Percentiles rank a stretch among this genome's conserved stretches.
Evolutionary conservation across 2,888 invertebrate genomes (phyloP).

Genomic region (Phengaris alcon): DNA sequence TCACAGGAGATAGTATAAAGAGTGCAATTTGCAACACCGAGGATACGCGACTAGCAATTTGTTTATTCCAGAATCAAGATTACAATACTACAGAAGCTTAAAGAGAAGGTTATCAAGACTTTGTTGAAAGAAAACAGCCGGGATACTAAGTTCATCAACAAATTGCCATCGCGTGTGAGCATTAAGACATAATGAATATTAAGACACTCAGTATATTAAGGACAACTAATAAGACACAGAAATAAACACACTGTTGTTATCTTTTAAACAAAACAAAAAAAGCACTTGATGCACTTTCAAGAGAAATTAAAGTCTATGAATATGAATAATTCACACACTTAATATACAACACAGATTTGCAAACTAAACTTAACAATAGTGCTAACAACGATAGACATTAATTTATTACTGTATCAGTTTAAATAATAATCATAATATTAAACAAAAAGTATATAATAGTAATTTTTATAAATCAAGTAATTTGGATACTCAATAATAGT

Average conservation of each 20-base stretch:
- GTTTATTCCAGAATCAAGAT: conserved; percentile 26
- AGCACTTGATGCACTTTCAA: conserved; percentile 64
- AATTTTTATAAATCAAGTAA: conserved; percentile 25
- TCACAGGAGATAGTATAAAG: conserved; percentile 77
- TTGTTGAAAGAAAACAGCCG: not conserved
- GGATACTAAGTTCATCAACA: conserved; percentile 37
- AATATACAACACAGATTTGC: conserved; percentile 75
- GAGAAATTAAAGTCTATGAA: conserved; percentile 53
- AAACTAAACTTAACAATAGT: conserved; percentile 70
- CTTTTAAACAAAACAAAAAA: conserved; percentile 52
- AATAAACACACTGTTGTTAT: conserved; percentile 58
- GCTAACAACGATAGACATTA: conserved; percentile 50
- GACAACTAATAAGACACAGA: conserved; percentile 75
- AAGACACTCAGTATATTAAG: conserved; percentile 69
- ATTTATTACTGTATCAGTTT: conserved; percentile 16
- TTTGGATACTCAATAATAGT: not conserved
- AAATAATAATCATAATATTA: not conserved
- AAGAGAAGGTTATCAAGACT: not conserved
- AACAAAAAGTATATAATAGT: conserved; percentile 7
- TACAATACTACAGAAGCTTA: not conserved
- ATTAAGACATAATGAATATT: conserved; percentile 55
- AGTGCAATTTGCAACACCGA: conserved; percentile 80
- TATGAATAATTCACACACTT: conserved; percentile 65
- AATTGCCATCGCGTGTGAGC: conserved; percentile 52
- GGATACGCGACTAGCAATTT: conserved; percentile 61